phyloP scores from a whole-genome alignment of 2,113 vertebrate genomes.

The Etheostoma spectabile region DNA sequence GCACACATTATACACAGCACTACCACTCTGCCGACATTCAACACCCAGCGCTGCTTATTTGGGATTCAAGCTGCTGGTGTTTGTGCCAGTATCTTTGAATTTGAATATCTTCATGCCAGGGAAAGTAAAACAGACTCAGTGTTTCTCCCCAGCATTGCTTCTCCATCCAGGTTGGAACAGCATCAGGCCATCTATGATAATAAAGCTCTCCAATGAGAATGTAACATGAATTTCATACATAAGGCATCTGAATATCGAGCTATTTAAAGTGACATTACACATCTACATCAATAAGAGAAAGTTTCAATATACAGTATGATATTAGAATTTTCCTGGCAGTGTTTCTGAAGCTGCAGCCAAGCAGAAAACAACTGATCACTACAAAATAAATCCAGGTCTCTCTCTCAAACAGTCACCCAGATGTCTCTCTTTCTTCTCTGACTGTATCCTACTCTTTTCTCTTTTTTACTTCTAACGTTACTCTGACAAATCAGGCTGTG shows the following conservation, averaged over 20 bases:
- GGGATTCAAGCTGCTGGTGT: slow-evolving; percentile 42
- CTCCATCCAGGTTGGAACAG: not conserved
- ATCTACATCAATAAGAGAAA: not conserved
- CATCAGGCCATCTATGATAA: no score
- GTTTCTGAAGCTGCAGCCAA: not conserved
- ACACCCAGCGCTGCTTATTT: slow-evolving; percentile 38
- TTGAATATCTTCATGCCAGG: slow-evolving; percentile 36
- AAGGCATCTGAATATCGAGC: not conserved
- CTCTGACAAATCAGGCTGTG: not conserved
- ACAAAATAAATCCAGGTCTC: not conserved
- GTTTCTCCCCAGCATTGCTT: not conserved
- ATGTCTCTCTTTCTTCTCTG: not conserved
- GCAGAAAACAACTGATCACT: not conserved
- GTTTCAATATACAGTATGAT: not conserved
- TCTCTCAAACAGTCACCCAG: not conserved
- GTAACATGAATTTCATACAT: not conserved
- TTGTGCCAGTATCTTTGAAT: slow-evolving; percentile 49
- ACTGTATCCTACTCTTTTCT: not conserved
- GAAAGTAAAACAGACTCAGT: slow-evolving; percentile 18
- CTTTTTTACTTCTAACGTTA: not conserved
- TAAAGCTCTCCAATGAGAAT: not conserved
- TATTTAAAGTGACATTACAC: not conserved
- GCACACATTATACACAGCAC: not conserved
- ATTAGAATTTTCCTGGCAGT: not conserved
- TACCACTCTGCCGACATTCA: slow-evolving; percentile 21